phyloP scores from a whole-genome alignment of 2,888 invertebrate genomes.

The Nomada lathburiana region DNA sequence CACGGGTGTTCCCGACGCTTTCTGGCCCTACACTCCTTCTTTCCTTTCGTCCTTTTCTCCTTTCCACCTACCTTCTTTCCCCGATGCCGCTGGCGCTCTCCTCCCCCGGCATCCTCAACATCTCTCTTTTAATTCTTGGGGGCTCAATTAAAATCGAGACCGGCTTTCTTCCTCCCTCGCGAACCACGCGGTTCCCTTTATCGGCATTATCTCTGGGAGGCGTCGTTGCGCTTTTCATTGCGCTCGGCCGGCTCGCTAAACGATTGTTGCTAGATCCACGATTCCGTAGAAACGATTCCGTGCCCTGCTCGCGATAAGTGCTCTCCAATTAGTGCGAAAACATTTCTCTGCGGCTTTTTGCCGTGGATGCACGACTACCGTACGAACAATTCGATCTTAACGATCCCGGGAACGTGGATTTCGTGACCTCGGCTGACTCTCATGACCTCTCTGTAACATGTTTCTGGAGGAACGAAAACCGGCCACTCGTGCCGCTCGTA shows the following conservation, averaged over 20 bases:
- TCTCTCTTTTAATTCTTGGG: conserved; percentile 78
- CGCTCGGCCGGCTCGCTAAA: conserved; percentile 66
- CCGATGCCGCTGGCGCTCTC: conserved; percentile 36
- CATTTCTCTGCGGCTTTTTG: conserved; percentile 74
- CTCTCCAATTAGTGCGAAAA: conserved; percentile 81
- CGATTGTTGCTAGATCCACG: conserved; percentile 78
- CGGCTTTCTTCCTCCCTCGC: conserved; percentile 45
- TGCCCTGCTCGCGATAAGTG: conserved; percentile 75
- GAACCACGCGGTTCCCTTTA: conserved; percentile 63
- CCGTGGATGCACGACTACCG: conserved; percentile 60
- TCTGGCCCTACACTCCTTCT: conserved; percentile 52
- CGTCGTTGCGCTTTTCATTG: conserved; percentile 76
- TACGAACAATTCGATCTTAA: conserved; percentile 58
- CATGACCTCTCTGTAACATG: conserved; percentile 51
- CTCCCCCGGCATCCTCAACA: conserved; percentile 63
- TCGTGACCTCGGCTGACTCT: conserved; percentile 66
- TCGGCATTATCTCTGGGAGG: conserved; percentile 79
- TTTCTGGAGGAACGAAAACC: conserved; percentile 30
- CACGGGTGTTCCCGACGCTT: conserved; percentile 76
- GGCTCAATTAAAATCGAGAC: conserved; percentile 73
- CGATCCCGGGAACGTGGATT: conserved; percentile 67
- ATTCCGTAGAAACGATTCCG: conserved; percentile 82
- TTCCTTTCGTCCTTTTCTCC: conserved; percentile 39
- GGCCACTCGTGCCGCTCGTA: conserved; percentile 2
- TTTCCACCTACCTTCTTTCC: conserved; percentile 32